phyloP scores from a whole-genome alignment of 2,113 vertebrate genomes.

The Cygnus atratus region DNA sequence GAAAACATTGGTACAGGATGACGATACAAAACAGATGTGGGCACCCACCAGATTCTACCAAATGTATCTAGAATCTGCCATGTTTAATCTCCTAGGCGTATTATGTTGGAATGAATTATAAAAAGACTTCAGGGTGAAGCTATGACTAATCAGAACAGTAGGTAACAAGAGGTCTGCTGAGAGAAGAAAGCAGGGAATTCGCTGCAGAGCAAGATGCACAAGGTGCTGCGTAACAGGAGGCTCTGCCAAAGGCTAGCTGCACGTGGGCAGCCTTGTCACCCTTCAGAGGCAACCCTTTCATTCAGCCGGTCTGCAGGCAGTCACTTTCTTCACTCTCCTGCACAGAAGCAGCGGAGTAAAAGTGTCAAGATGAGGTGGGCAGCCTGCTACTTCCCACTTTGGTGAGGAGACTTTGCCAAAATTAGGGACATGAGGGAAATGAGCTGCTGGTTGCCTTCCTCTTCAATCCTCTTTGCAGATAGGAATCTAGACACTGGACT shows the following conservation, averaged over 20 bases:
- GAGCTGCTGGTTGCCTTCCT: background rate
- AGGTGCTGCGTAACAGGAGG: background rate
- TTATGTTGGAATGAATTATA: background rate
- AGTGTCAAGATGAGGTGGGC: background rate
- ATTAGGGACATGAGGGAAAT: background rate
- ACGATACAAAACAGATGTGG: background rate
- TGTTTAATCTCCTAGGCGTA: background rate
- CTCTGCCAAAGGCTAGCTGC: background rate
- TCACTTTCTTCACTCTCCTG: background rate
- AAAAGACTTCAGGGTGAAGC: background rate
- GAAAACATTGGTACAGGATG: background rate
- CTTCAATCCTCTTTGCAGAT: background rate
- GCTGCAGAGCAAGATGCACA: background rate
- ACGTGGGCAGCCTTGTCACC: background rate
- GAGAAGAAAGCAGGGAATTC: background rate
- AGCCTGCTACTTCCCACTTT: background rate
- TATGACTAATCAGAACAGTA: background rate
- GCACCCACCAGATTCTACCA: background rate
- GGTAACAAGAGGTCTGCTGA: background rate
- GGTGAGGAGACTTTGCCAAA: background rate
- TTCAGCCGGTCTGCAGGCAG: fast-evolving
- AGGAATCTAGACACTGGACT: background rate
- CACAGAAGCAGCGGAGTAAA: background rate
- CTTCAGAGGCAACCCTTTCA: background rate
- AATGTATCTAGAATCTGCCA: background rate